phyloP scores from a whole-genome alignment of 2,113 vertebrate genomes.

The Globicephala melas region DNA sequence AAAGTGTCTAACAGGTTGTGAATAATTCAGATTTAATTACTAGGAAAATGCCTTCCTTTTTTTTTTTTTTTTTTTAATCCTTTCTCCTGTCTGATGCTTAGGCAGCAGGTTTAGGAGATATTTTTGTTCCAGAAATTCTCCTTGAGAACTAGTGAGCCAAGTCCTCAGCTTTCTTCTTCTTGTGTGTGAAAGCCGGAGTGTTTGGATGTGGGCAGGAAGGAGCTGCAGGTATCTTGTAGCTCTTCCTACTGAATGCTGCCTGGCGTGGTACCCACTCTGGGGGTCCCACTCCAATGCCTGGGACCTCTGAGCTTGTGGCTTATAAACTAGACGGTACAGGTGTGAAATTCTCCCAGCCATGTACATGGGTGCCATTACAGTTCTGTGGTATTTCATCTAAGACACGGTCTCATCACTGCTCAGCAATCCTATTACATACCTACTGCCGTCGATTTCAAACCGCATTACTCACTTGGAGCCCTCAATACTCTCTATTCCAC shows the following conservation, averaged over 20 bases:
- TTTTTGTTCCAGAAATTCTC: slow-evolving; percentile 63
- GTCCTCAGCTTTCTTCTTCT: not conserved
- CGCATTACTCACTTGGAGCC: not conserved
- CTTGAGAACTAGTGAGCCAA: slow-evolving; percentile 49
- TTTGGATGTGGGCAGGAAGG: not conserved
- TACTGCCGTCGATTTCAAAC: not conserved
- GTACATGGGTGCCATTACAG: not conserved
- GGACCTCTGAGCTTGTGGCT: not conserved
- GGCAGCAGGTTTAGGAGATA: slow-evolving; percentile 59
- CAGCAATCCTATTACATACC: not conserved
- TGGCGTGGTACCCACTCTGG: accelerated
- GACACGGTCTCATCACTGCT: not conserved
- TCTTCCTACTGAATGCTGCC: not conserved
- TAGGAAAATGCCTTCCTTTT: slow-evolving; percentile 60
- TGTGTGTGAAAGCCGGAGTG: not conserved
- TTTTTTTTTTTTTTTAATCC: slow-evolving; percentile 33
- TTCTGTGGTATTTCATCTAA: not conserved
- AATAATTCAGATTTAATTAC: slow-evolving; percentile 76
- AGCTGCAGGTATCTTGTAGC: not conserved
- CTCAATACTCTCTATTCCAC: not conserved
- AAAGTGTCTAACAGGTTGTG: slow-evolving; percentile 64
- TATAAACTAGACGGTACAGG: not conserved
- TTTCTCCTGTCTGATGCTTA: slow-evolving; percentile 35
- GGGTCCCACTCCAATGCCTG: not conserved
- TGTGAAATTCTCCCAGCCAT: not conserved